Base-by-base conservation (phyloP, 2,888 invertebrate genomes). In the Cylindroiulus punctatus region DNA sequence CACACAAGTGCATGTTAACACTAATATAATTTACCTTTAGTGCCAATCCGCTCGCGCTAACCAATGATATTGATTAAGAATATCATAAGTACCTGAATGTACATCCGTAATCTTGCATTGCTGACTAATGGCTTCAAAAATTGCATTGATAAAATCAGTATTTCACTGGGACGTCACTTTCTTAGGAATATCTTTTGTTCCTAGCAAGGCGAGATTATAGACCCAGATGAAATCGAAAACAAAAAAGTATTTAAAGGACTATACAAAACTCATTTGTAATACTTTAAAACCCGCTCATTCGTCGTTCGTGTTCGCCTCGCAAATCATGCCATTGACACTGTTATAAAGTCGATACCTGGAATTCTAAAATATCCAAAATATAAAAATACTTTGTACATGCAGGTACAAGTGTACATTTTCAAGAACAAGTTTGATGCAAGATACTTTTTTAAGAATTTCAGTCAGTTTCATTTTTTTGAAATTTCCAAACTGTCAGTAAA, bases 1-100 rank as follows among this genome's bases (percentile, higher is more conserved):
- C 76, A 76, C 30, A 76, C 76, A 76, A 76, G 76, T 76, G 76
- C 76, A 76, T 76, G 76, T 76, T 76, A 76, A 76, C 76, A 76
- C 76, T 76, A 76, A 76, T 76, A 76, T 76, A 76, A 76, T 76
- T 76, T 76, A 76, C 76, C 12, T 76, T 76, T 30, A 76, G 76
- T 76, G 76, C 76, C 26, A 76, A 30, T 30, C 30, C 30, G 76
- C 76, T 76, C 30, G 30, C 30, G 14, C 76, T 76, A 76, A 30
- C 76, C 30, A 76, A 76, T 76, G 30, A 76, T 76, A 30, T 30
- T 30, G 26, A 26, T 65, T 65, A 65, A 8, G 26, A 76, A 76
- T 76, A 76, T 52, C n/a, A n/a, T 76, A 76, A 76, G 76, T 76
- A 76, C 76, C 26, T 30, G 19, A 30, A 76, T 76, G 76, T 76